phyloP scores from a whole-genome alignment of 2,888 invertebrate species.

The Drosophila affinis region DNA sequence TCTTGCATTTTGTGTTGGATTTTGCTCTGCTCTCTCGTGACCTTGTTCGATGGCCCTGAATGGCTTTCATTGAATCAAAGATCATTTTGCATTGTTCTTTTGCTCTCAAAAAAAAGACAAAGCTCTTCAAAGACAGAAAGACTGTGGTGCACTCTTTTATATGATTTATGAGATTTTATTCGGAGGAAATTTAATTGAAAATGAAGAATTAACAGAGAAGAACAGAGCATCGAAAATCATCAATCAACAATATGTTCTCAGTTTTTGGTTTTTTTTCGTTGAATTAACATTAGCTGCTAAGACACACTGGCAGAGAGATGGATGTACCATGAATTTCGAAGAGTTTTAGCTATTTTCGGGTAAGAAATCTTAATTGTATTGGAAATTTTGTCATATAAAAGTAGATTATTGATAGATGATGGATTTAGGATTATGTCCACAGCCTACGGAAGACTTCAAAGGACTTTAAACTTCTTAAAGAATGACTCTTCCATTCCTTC shows the following conservation, averaged over 20 bases:
- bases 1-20: not conserved
- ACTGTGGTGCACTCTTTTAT: not conserved
- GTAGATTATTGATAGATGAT: too few relatives aligned
- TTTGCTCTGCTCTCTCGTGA: not conserved
- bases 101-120: not conserved
- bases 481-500: too few relatives aligned
- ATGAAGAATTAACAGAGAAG: not conserved
- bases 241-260: too few relatives aligned
- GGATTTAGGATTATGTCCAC: too few relatives aligned
- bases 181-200: not conserved
- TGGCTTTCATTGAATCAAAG: not conserved
- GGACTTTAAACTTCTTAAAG: too few relatives aligned
- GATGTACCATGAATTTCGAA: too few relatives aligned
- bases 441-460: not conserved
- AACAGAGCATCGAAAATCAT: not conserved
- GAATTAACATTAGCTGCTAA: too few relatives aligned
- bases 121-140: not conserved
- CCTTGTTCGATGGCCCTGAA: not conserved
- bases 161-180: not conserved
- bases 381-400: fast-evolving
- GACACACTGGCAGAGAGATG: too few relatives aligned
- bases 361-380: too few relatives aligned
- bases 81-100: not conserved
- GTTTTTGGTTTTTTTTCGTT: too few relatives aligned
- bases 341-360: too few relatives aligned